phyloP scores from a whole-genome alignment of 2,888 invertebrate genomes.

The Diogma glabrata region DNA sequence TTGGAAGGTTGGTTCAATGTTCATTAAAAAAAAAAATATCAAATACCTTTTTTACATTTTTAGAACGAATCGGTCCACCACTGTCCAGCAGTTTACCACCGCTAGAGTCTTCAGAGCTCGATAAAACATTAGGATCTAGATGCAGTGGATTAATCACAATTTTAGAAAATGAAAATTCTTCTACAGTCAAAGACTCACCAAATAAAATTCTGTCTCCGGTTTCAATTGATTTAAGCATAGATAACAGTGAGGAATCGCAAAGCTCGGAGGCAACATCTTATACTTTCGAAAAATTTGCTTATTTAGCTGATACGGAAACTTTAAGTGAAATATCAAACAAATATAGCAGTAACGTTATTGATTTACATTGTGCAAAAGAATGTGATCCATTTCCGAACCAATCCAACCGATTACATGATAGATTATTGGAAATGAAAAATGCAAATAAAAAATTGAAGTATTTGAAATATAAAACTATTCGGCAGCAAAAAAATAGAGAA shows the following conservation, averaged over 20 bases:
- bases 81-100: no score
- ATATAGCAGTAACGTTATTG: neutral
- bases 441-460: no score
- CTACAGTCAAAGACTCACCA: no score
- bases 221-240: neutral
- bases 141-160: neutral
- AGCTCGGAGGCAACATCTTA: neutral
- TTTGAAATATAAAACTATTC: neutral
- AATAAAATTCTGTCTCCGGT: neutral
- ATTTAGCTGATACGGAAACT: neutral
- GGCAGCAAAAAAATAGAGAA: neutral
- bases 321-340: neutral
- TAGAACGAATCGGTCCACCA: no score
- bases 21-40: no score
- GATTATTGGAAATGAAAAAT: no score
- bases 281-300: conserved; percentile 5
- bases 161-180: neutral
- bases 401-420: no score
- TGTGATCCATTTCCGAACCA: neutral
- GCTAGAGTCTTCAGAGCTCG: neutral
- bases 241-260: neutral
- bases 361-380: neutral
- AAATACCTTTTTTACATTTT: no score
- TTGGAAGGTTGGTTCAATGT: no score
- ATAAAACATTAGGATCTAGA: neutral